These are phyloP conservation scores for Sylvilagus bachmani DNA, from an alignment of 2,113 vertebrate genomes.

Conservation along the genomic window DNA sequence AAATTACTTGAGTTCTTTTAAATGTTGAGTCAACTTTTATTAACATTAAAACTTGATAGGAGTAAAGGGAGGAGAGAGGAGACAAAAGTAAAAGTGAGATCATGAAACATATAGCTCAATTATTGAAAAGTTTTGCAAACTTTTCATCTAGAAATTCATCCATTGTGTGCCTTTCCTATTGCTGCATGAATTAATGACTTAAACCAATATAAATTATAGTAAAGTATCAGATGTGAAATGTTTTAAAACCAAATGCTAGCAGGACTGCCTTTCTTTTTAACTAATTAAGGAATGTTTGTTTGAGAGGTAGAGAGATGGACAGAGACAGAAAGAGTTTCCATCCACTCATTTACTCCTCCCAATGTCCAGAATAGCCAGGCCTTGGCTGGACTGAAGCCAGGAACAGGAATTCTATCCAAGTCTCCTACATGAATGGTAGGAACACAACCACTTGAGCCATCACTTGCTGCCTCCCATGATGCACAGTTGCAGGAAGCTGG, in stretches of 20 bases:
- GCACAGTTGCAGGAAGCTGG: too few species aligned
- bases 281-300: too few species aligned
- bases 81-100: background rate
- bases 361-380: too few species aligned
- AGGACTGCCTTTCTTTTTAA: background rate
- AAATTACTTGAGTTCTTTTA: background rate
- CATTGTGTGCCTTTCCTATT: background rate
- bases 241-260: background rate
- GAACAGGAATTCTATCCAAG: too few species aligned
- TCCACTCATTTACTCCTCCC: too few species aligned
- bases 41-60: background rate
- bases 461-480: too few species aligned
- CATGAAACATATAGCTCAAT: background rate
- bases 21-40: background rate
- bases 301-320: too few species aligned
- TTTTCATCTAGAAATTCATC: background rate
- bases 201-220: background rate
- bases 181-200: background rate
- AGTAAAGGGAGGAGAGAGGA: background rate
- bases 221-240: background rate
- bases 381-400: too few species aligned
- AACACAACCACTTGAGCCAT: too few species aligned
- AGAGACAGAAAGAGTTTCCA: too few species aligned
- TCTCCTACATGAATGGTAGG: too few species aligned
- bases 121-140: background rate